phyloP scores from a whole-genome alignment of 2,888 invertebrate genomes.

The Pammene aurita region DNA sequence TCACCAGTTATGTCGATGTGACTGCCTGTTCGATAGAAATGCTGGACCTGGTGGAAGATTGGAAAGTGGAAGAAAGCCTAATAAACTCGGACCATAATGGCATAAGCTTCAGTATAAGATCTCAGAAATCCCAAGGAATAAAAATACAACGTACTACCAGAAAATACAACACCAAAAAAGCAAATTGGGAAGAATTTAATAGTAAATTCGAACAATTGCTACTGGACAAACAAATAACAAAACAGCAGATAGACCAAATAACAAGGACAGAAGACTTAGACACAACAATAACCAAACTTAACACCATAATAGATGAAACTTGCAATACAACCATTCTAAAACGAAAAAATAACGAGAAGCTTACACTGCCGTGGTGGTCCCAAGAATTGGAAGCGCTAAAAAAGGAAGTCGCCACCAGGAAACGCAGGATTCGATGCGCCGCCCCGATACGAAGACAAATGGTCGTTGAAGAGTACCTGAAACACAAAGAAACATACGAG shows the following conservation, averaged over 20 bases:
- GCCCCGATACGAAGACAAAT: constrained; percentile 33
- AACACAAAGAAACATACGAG: constrained; percentile 34
- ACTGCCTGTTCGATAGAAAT: not conserved
- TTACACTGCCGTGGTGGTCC: constrained; percentile 46
- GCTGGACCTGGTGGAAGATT: not conserved
- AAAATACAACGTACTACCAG: not conserved
- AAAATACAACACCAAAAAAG: not conserved
- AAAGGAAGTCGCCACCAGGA: constrained; percentile 23
- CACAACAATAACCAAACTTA: not conserved
- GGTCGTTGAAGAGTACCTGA: constrained; percentile 38
- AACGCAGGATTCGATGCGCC: constrained; percentile 27
- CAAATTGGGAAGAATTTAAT: not conserved
- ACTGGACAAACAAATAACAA: not conserved
- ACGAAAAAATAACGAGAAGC: constrained; percentile 9
- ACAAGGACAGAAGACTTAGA: not conserved
- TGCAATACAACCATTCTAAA: constrained; percentile 33
- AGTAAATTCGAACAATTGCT: not conserved
- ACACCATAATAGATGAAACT: constrained; percentile 3
- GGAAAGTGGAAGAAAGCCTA: not conserved
- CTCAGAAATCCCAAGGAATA: not conserved
- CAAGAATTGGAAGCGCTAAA: constrained; percentile 27
- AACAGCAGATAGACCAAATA: not conserved
- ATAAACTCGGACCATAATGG: not conserved
- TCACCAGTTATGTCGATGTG: not conserved
- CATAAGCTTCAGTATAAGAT: not conserved